These are phyloP conservation scores for Thera obeliscata DNA, from an alignment of 2,888 invertebrate species.

Conservation along the genomic window DNA sequence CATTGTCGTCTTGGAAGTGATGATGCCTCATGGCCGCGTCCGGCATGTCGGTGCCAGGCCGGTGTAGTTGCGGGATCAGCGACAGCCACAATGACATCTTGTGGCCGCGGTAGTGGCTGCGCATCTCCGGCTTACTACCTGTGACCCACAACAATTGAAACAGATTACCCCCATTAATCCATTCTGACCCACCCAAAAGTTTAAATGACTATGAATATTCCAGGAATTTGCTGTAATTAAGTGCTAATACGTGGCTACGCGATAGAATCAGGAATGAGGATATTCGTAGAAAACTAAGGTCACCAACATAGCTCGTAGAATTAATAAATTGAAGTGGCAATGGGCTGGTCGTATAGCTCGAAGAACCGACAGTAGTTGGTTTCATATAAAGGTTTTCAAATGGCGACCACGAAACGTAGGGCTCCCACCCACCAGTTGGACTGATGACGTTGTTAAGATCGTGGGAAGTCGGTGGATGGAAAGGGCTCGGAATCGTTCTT, in stretches of 20 bases:
- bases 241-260: conserved; percentile 6
- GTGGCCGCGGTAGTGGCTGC: conserved; percentile 96
- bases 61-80: conserved; percentile 94
- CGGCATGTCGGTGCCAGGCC: conserved; percentile 89
- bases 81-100: conserved; percentile 97
- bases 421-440: too few species aligned
- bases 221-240: conserved; percentile 34
- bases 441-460: too few species aligned
- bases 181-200: conserved; percentile 57
- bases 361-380: too few species aligned
- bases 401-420: too few species aligned
- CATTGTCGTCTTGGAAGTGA: conserved; percentile 92
- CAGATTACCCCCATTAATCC: conserved; percentile 54
- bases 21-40: conserved; percentile 95
- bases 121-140: conserved; percentile 91
- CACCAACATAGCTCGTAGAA: too few species aligned
- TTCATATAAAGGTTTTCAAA: too few species aligned
- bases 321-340: too few species aligned
- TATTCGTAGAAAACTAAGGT: too few species aligned
- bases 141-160: conserved; percentile 58
- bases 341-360: too few species aligned
- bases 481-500: too few species aligned
- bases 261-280: too few species aligned
- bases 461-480: too few species aligned
- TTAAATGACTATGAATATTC: conserved; percentile 46